Base-by-base conservation (phyloP, 1,140 invertebrate species). In the Temnothorax curvispinosus region DNA sequence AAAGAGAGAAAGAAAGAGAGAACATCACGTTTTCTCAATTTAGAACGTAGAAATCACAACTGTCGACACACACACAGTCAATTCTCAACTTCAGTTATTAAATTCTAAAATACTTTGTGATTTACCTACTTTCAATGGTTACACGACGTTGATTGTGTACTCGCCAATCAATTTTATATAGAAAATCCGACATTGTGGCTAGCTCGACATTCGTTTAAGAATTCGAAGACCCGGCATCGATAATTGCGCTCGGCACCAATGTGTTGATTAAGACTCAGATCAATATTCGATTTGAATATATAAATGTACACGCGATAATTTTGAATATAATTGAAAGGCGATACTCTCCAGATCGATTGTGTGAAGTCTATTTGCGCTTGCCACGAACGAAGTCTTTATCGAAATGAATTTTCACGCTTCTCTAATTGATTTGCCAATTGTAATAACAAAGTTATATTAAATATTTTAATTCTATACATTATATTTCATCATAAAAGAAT, bases 261-360 rank as follows among this genome's bases (percentile, higher is more conserved):
- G 15, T 15, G 27, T 78, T 78, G 60, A 77, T 78, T 65, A 47
- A 78, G 76, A 78, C 18, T 64, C 27, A 13, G 3, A 50, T 65
- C 58, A 65, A 78, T 78, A 65, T 65, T 13, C 58, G 35, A 65
- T 65, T 78, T 47, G 44, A 47, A 78, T 64, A 64, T 78, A 77
- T 78, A 78, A 65, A 78, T 65, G 27, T 65, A 65, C 44, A 64
- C 27, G 8, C 18, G 44, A 35, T 65, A 35, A 78, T 50, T 78
- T 44, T 65, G 41, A 65, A 64, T 47, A 47, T 27, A 32, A 78
- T 65, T 78, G 58, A 1, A 65, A 78, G 76, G 38, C 27, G 58
- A 77, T 64, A 64, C 21, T 15, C 11, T 8, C 9, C 44, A 78
- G 44, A 65, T 78, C 27, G 27, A 47, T n/a, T 50, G 41, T 21